These are phyloP conservation scores for Tribolium freemani DNA, from an alignment of 2,888 invertebrate genomes.

Conservation along the genomic window DNA sequence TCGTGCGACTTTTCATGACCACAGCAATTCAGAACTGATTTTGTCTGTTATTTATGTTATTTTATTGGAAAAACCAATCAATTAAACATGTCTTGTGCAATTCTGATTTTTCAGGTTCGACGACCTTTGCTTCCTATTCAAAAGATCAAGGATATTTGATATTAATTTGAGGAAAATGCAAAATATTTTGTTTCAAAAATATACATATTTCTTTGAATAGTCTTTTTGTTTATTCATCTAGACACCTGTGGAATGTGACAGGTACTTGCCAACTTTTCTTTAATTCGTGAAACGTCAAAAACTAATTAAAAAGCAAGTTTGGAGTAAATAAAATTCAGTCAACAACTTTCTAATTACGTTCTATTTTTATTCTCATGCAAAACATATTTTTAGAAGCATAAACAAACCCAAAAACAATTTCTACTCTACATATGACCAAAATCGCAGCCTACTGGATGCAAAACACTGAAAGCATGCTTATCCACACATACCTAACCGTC, in stretches of 20 bases:
- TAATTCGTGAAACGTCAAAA: background rate
- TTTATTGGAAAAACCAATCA: too few relatives aligned
- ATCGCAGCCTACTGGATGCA: background rate
- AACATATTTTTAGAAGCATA: background rate
- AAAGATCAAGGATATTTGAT: too few relatives aligned
- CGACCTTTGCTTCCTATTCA: too few relatives aligned
- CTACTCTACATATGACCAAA: background rate
- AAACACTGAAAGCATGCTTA: conserved; percentile 7
- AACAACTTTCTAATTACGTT: background rate
- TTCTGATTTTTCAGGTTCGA: too few relatives aligned
- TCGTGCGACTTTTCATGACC: too few relatives aligned
- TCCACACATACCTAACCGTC: conserved; percentile 5
- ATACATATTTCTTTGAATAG: background rate
- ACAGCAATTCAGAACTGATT: too few relatives aligned
- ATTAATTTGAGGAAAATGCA: background rate
- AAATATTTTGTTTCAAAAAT: background rate
- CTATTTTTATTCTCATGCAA: background rate
- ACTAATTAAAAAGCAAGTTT: background rate
- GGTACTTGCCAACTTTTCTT: background rate
- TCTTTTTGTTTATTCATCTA: background rate
- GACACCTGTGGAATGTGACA: background rate
- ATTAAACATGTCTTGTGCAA: too few relatives aligned
- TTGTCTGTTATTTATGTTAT: too few relatives aligned
- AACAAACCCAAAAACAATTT: background rate
- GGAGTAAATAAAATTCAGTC: background rate